These are phyloP conservation scores for Ormyrus rosae DNA, from an alignment of 2,888 invertebrate genomes.

Conservation along the genomic window DNA sequence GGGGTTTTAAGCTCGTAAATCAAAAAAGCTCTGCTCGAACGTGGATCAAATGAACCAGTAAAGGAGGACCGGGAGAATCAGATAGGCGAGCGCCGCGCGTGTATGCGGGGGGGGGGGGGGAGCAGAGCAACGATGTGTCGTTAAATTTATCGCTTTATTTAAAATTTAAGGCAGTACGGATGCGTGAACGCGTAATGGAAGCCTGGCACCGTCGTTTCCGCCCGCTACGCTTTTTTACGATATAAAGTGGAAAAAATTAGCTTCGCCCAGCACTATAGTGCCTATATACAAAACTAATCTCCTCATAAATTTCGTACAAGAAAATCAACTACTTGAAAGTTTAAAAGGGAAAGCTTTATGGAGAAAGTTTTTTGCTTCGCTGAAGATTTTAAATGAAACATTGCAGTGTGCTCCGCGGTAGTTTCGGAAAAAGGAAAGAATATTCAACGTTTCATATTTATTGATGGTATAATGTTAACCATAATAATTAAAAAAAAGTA, in stretches of 20 bases:
- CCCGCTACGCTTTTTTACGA: neutral
- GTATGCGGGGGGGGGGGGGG: neutral
- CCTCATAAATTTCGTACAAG: slow-evolving; percentile 28
- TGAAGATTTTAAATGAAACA: neutral
- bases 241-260: slow-evolving; percentile 24
- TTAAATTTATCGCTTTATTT: slow-evolving; percentile 62
- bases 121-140: neutral
- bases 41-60: slow-evolving; percentile 43
- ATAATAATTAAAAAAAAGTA: too few species aligned
- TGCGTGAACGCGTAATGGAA: neutral
- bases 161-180: slow-evolving; percentile 55
- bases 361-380: slow-evolving; percentile 18
- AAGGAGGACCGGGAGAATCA: slow-evolving; percentile 49
- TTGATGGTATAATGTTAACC: too few species aligned
- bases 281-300: slow-evolving; percentile 9
- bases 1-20: slow-evolving; percentile 42
- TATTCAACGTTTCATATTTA: neutral
- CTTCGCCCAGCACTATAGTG: neutral
- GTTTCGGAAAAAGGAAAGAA: neutral
- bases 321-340: slow-evolving; percentile 20
- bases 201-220: neutral
- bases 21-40: slow-evolving; percentile 36
- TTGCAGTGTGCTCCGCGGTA: neutral
- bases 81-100: slow-evolving; percentile 22
- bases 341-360: slow-evolving; percentile 4